A percentile compares a stretch with the other conserved stretches of the same genome.
phyloP scores from a whole-genome alignment of 2,113 vertebrate genomes.

The Pogonocichla stellata region DNA sequence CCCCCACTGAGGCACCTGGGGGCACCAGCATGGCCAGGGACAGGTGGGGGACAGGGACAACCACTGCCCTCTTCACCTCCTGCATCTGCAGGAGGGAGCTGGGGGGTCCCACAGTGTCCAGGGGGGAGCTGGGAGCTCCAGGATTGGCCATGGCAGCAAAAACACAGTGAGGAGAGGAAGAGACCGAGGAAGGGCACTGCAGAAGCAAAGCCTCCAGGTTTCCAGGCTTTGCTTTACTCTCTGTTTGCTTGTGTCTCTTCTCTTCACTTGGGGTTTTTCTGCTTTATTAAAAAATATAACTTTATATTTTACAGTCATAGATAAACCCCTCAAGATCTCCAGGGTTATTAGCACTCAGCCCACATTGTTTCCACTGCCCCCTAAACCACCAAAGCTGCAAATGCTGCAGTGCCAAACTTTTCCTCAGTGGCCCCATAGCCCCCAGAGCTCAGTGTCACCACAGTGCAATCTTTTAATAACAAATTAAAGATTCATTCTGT shows the following conservation, averaged over 20 bases:
- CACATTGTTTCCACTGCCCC: neutral
- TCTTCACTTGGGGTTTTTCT: neutral
- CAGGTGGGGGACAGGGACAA: neutral
- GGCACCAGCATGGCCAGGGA: neutral
- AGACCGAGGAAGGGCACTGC: neutral
- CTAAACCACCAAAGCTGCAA: neutral
- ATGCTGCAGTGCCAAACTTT: neutral
- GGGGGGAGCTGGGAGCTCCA: neutral
- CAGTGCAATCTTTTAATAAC: neutral
- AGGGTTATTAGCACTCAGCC: neutral
- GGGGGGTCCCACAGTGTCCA: too few species aligned
- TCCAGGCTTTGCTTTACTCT: neutral
- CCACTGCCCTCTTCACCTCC: neutral
- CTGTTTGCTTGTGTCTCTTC: neutral
- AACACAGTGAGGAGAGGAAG: neutral
- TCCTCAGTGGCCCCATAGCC: neutral
- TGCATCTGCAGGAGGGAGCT: neutral
- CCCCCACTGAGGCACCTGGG: neutral
- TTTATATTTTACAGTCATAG: neutral
- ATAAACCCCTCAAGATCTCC: neutral
- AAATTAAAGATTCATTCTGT: neutral
- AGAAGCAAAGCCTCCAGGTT: neutral
- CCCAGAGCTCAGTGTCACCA: neutral
- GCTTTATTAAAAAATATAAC: neutral
- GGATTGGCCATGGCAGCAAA: neutral